A percentile compares a stretch with the other conserved stretches of the same genome.
Evolutionary conservation across 2,113 vertebrate species (phyloP).

Genomic region (Petromus typicus): DNA sequence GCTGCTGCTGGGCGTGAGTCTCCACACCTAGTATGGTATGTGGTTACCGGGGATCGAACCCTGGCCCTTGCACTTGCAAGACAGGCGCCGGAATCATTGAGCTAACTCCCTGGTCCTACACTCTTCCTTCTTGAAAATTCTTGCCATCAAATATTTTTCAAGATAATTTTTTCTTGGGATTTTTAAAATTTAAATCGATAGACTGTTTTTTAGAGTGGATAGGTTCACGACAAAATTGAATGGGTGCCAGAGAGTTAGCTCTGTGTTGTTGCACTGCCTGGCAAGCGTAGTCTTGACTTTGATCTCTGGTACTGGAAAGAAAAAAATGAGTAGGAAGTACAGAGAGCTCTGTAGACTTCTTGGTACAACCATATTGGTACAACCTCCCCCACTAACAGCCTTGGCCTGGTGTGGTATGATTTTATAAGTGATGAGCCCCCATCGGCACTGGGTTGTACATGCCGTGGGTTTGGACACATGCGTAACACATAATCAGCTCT

Average conservation of each 20-base stretch:
- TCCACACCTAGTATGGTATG: no score
- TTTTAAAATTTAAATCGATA: background rate
- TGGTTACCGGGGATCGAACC: no score
- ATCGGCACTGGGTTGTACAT: background rate
- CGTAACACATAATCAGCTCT: background rate
- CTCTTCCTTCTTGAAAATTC: background rate
- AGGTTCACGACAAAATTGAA: background rate
- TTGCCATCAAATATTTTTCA: background rate
- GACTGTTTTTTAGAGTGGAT: background rate
- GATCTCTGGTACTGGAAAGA: no score
- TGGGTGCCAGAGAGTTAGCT: no score
- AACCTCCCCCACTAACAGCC: background rate
- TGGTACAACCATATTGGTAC: fast-evolving
- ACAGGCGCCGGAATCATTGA: no score
- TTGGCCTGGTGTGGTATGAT: fast-evolving
- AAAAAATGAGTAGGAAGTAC: background rate
- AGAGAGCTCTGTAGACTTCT: background rate
- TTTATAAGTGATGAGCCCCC: background rate
- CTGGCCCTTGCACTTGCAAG: no score
- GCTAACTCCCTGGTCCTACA: no score
- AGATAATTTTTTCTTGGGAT: background rate
- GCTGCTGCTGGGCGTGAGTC: no score
- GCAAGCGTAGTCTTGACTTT: no score
- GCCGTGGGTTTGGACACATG: background rate
- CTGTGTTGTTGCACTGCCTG: no score